Conservation (phyloP, 1,140 invertebrate genomes). For the Brachionus koreanus region DNA sequence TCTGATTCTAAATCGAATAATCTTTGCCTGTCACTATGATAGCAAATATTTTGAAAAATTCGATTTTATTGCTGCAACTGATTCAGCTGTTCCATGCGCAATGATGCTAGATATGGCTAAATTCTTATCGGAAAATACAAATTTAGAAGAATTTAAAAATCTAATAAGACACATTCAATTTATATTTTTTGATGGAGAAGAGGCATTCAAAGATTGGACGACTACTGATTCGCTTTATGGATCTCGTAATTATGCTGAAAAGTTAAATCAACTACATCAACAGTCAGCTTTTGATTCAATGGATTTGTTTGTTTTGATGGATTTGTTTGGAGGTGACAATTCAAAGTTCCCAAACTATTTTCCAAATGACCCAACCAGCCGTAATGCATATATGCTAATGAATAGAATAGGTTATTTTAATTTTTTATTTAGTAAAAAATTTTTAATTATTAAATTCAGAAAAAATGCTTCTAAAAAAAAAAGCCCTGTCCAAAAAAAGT, state of each 20-base stretch:
- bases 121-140: slow-evolving; percentile 66
- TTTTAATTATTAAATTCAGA: slow-evolving; percentile 47
- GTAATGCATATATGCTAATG: slow-evolving; percentile 46
- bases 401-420: slow-evolving; percentile 47
- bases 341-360: slow-evolving; percentile 83
- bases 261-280: slow-evolving; percentile 61
- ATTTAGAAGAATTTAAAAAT: slow-evolving; percentile 47
- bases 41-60: slow-evolving; percentile 74
- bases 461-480: slow-evolving; percentile 5
- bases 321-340: slow-evolving; percentile 79
- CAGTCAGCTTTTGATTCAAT: slow-evolving; percentile 59
- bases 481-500: slow-evolving; percentile 51
- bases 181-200: slow-evolving; percentile 96
- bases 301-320: slow-evolving; percentile 83
- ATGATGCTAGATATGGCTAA: slow-evolving; percentile 85
- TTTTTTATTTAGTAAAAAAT: slow-evolving; percentile 63
- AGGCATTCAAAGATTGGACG: slow-evolving; percentile 86
- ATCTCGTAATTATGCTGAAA: slow-evolving; percentile 77
- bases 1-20: background rate
- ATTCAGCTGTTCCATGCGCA: slow-evolving; percentile 94
- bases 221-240: slow-evolving; percentile 88
- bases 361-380: slow-evolving; percentile 34
- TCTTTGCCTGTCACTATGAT: slow-evolving; percentile 88
- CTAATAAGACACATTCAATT: slow-evolving; percentile 67
- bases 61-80: slow-evolving; percentile 84